A percentile compares a stretch with the other conserved stretches of the same genome.
phyloP scores from a whole-genome alignment of 2,113 vertebrate genomes.

The Oreamnos americanus region DNA sequence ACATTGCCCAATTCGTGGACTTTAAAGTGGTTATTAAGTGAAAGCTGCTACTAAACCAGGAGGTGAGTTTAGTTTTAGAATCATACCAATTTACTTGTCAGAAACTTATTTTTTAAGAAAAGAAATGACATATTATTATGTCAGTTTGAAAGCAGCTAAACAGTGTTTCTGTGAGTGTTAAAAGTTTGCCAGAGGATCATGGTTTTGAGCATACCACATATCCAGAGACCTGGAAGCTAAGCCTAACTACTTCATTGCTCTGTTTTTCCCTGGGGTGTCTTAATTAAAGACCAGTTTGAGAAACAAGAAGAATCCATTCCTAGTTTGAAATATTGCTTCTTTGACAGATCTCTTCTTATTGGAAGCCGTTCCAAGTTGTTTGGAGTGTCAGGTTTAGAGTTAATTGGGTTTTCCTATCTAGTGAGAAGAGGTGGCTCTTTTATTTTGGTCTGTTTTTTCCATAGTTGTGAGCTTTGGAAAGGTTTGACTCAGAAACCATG shows the following conservation, averaged over 20 bases:
- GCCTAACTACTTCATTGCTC: not conserved
- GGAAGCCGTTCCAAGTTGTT: constrained; percentile 69
- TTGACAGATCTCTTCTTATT: constrained; percentile 62
- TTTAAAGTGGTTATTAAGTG: constrained; percentile 25
- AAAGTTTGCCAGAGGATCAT: constrained; percentile 58
- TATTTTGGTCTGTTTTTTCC: constrained; percentile 37
- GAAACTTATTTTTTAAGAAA: constrained; percentile 16
- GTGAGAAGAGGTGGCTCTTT: constrained; percentile 46
- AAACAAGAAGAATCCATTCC: constrained; percentile 68
- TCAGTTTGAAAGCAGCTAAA: not conserved
- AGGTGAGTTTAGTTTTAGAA: not conserved
- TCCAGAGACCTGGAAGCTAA: constrained; percentile 59
- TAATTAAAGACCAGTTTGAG: constrained; percentile 77
- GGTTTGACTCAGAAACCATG: constrained; percentile 66
- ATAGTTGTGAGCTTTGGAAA: constrained; percentile 62
- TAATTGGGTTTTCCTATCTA: constrained; percentile 61
- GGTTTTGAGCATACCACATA: constrained; percentile 66
- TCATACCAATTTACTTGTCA: not conserved
- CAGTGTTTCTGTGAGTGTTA: not conserved
- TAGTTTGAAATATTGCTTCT: constrained; percentile 70
- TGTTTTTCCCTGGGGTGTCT: constrained; percentile 65
- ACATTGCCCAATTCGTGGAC: not conserved
- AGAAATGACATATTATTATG: not conserved
- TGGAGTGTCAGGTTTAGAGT: constrained; percentile 62
- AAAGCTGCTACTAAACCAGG: not conserved